A percentile compares a stretch with the other conserved stretches of the same genome.
Evolutionary conservation across 2,113 vertebrate genomes (phyloP).

Genomic region (Okapia johnstoni): DNA sequence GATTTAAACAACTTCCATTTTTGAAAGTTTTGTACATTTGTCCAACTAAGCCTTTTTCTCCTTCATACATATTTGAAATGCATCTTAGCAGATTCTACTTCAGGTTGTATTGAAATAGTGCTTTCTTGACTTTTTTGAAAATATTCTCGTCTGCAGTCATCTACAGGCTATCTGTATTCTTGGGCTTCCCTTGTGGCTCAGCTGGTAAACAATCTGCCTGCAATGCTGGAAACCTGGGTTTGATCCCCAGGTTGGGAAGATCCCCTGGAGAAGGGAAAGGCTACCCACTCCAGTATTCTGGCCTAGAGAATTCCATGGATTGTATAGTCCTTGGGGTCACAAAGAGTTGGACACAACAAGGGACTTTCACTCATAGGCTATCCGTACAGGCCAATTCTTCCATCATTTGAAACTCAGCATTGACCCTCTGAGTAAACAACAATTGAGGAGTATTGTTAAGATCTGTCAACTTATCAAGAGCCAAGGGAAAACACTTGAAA

Average conservation of each 20-base stretch:
- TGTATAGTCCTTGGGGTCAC: neutral
- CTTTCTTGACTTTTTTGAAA: slow-evolving; percentile 6
- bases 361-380: neutral
- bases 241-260: neutral
- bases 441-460: neutral
- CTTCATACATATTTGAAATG: neutral
- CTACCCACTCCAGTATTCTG: neutral
- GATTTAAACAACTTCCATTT: neutral
- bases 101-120: neutral
- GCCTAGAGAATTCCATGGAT: neutral
- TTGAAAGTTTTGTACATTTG: neutral
- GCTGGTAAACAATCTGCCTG: neutral
- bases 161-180: neutral
- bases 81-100: neutral
- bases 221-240: neutral
- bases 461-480: neutral
- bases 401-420: neutral
- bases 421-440: neutral
- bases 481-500: neutral
- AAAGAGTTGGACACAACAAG: neutral
- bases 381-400: neutral
- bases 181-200: neutral
- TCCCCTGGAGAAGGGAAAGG: neutral
- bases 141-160: neutral
- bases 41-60: neutral